Base-by-base conservation (phyloP, 2,797 vertebrate species). In the Phrynocephalus forsythii region DNA sequence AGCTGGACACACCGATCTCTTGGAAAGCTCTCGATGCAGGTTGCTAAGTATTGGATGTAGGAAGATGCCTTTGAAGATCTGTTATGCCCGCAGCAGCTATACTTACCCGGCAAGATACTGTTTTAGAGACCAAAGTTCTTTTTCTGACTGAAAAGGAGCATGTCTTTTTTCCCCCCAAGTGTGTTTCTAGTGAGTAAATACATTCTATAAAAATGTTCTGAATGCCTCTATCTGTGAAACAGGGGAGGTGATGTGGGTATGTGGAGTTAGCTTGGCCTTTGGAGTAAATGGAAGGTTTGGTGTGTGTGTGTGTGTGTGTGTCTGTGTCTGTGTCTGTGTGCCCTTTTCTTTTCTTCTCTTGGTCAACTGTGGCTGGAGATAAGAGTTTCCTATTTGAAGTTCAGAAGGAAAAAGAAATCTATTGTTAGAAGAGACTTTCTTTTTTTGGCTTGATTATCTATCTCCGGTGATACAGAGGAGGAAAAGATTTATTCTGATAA, bases 301-400 rank as follows among this genome's bases (percentile, higher is more conserved):
- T 94, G 94, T 93, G 92, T 93, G 87, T 90, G 90, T 94, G 94
- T 95, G 94, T 95, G 38, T 38, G 38, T 44, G 38, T 44, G 3
- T 44, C 3, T 44, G 93, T 94, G 93, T 93, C 92, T 93, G 87
- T 90, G 90, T 95, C 73, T 87, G 90, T 95, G 94, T 95, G 94
- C 94, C 95, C 90, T 93, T 93, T 92, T 95, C 94, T 95, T 94
- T 95, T 94, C 92, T 95, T 95, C 93, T 95, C 92, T 90, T 95
- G 95, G 95, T 95, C 94, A 96, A 95, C 95, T 95, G 95, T 94
- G 93, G 94, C 93, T 95, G 91, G 87, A 95, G 95, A 96, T 95
- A 95, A 94, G 94, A 93, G 92, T 92, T 95, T 94, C 94, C 94
- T 95, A 93, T 96, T 95, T 95, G 95, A 96, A 96, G 94, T 95